These are phyloP conservation scores for Amphipoea oculea DNA, from an alignment of 2,888 invertebrate species.

Conservation along the genomic window DNA sequence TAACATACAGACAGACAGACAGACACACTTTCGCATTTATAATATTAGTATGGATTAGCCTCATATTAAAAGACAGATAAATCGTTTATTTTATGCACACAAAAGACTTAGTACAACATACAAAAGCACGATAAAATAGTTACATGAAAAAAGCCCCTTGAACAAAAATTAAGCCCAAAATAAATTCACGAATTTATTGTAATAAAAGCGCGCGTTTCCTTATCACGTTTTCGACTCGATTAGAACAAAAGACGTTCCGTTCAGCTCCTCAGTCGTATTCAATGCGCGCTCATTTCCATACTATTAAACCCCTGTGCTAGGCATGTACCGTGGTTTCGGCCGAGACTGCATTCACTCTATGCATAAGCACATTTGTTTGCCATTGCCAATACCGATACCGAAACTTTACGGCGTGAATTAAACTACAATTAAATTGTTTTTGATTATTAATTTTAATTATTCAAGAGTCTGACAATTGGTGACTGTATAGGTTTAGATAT, in stretches of 20 bases:
- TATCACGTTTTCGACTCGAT: constrained; percentile 80
- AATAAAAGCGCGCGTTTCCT: constrained; percentile 60
- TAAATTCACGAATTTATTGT: constrained; percentile 31
- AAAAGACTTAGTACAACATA: neutral
- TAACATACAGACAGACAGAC: too few species aligned
- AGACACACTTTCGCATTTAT: too few species aligned
- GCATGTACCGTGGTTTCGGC: constrained; percentile 39
- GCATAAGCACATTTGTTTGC: neutral
- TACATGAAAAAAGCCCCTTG: neutral
- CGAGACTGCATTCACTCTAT: constrained; percentile 11
- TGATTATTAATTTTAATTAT: neutral
- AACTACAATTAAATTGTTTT: neutral
- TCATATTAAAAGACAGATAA: neutral
- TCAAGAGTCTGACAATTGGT: neutral
- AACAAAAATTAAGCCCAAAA: neutral
- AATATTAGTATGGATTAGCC: too few species aligned
- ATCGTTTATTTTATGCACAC: neutral
- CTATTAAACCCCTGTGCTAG: constrained; percentile 69
- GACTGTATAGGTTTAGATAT: neutral
- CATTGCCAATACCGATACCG: constrained; percentile 9
- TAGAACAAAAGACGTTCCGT: constrained; percentile 77
- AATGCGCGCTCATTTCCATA: constrained; percentile 76
- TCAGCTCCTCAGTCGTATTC: constrained; percentile 70
- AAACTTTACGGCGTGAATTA: neutral
- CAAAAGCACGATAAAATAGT: neutral